These are phyloP conservation scores for Andrena bicolor DNA, from an alignment of 2,888 invertebrate genomes.

Conservation along the genomic window DNA sequence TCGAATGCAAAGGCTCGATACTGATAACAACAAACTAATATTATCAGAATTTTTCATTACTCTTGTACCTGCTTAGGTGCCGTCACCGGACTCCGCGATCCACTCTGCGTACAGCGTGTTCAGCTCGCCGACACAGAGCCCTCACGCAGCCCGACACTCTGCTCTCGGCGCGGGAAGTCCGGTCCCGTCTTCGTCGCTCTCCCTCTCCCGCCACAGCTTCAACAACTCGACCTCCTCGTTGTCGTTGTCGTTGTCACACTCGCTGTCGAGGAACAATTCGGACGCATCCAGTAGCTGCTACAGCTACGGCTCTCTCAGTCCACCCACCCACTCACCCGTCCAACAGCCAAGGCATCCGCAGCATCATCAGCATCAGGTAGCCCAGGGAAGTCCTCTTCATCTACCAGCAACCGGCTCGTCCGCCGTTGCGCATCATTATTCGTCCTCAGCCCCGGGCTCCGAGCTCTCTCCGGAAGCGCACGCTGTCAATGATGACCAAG, in stretches of 20 bases:
- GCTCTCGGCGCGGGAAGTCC: constrained; percentile 85
- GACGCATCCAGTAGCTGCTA: constrained; percentile 96
- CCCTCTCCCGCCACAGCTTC: constrained; percentile 83
- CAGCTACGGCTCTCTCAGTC: constrained; percentile 89
- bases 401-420: constrained; percentile 74
- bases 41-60: neutral
- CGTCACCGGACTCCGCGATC: constrained; percentile 95
- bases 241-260: constrained; percentile 90
- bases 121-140: constrained; percentile 95
- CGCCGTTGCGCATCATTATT: constrained; percentile 74
- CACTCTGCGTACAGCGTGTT: constrained; percentile 94
- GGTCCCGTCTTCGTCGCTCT: constrained; percentile 83
- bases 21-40: too few relatives aligned
- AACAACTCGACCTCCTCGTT: constrained; percentile 85
- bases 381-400: constrained; percentile 86
- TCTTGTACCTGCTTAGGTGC: constrained; percentile 80
- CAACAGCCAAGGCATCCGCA: constrained; percentile 86
- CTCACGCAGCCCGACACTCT: constrained; percentile 93
- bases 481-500: constrained; percentile 72
- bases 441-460: constrained; percentile 72
- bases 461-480: constrained; percentile 79
- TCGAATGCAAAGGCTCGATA: too few relatives aligned
- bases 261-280: constrained; percentile 94
- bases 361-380: constrained; percentile 82
- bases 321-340: constrained; percentile 94